These are phyloP conservation scores for Thaleichthys pacificus DNA, from an alignment of 2,797 vertebrate genomes.

Conservation along the genomic window DNA sequence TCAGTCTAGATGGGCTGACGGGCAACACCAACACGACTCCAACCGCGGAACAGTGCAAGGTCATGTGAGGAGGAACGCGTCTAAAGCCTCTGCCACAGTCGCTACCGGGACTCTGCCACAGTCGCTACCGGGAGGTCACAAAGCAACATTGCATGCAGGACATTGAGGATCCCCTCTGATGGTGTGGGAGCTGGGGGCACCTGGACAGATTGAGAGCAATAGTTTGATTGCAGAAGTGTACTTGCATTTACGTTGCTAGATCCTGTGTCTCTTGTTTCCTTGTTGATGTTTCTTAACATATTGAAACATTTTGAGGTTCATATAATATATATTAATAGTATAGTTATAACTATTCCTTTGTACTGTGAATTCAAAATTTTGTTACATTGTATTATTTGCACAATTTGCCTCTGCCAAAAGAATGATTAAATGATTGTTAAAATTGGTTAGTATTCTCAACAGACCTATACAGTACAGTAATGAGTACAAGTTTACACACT, in stretches of 20 bases:
- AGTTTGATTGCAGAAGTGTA: neutral
- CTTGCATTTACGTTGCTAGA: neutral
- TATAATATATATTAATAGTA: neutral
- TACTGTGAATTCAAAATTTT: constrained; percentile 10
- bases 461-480: neutral
- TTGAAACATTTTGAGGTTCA: neutral
- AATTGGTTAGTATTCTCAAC: neutral
- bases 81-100: no score
- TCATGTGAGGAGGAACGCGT: constrained; percentile 67
- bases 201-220: no score
- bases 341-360: neutral
- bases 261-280: neutral
- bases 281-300: neutral
- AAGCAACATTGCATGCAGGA: neutral
- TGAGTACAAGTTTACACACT: neutral
- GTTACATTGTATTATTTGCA: constrained; percentile 11
- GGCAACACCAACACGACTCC: constrained; percentile 35
- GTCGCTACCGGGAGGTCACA: neutral
- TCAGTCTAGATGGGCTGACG: constrained; percentile 69
- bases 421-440: neutral
- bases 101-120: no score
- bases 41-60: constrained; percentile 65
- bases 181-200: no score
- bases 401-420: constrained; percentile 19
- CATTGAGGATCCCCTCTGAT: neutral